A percentile compares a stretch with the other conserved stretches of the same genome.
phyloP scores from a whole-genome alignment of 2,888 invertebrate species.

The Glaucopsyche alexis region DNA sequence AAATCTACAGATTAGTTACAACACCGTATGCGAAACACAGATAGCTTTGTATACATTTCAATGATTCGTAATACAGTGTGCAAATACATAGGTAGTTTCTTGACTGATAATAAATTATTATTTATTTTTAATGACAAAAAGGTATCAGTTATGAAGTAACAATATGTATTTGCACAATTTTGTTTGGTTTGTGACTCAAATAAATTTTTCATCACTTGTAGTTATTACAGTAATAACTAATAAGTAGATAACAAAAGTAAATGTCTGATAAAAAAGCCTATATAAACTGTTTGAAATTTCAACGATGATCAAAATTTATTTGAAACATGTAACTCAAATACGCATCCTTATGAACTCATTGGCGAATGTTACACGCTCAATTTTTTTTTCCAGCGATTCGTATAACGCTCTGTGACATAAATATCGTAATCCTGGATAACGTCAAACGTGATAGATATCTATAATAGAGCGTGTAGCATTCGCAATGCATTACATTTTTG shows the following conservation, averaged over 20 bases:
- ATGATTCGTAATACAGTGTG: background rate
- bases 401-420: no score
- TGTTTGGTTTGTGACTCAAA: background rate
- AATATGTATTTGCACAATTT: constrained; percentile 11
- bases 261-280: background rate
- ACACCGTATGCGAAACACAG: constrained; percentile 15
- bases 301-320: background rate
- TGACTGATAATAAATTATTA: background rate
- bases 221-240: background rate
- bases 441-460: no score
- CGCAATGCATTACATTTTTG: no score
- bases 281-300: background rate
- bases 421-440: no score
- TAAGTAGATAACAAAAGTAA: background rate
- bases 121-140: background rate
- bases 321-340: background rate
- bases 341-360: constrained; percentile 1
- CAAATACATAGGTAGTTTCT: background rate
- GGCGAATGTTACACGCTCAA: no score
- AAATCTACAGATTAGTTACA: constrained; percentile 10
- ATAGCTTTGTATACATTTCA: background rate
- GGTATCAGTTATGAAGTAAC: background rate
- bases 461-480: no score
- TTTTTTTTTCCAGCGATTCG: no score
- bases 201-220: background rate